Conservation (phyloP, 2,113 vertebrate genomes). For the Sphaerodactylus townsendi region DNA sequence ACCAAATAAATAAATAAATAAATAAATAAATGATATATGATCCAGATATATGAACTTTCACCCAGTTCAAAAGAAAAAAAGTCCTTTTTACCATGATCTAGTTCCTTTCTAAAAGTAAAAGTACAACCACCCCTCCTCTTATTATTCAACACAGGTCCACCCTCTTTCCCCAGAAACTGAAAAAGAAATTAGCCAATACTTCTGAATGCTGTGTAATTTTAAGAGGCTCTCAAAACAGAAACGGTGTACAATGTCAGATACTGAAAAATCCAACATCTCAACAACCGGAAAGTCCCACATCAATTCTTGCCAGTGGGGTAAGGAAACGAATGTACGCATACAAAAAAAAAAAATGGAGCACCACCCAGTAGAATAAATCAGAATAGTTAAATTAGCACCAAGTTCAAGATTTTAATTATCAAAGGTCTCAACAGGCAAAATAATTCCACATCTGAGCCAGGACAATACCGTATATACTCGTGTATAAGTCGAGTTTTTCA, state of each 20-base stretch:
- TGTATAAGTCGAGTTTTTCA: too few species aligned
- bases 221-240: background rate
- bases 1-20: too few species aligned
- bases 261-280: too few species aligned
- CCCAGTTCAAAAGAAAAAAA: constrained; percentile 28
- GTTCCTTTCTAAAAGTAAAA: constrained; percentile 17
- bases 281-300: too few species aligned
- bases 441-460: background rate
- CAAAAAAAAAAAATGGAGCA: background rate
- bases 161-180: background rate
- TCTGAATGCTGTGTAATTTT: background rate
- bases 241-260: background rate
- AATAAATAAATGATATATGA: too few species aligned
- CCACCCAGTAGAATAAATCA: background rate
- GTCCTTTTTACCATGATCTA: background rate
- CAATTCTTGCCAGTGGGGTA: background rate
- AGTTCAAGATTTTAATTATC: background rate
- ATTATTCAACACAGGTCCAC: background rate
- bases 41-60: constrained; percentile 64
- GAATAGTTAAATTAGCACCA: background rate
- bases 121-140: background rate
- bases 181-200: background rate
- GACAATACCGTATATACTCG: too few species aligned
- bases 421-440: background rate
- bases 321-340: background rate